Conservation (phyloP, 2,797 vertebrate species). For the Hydrocynus forskahlii region DNA sequence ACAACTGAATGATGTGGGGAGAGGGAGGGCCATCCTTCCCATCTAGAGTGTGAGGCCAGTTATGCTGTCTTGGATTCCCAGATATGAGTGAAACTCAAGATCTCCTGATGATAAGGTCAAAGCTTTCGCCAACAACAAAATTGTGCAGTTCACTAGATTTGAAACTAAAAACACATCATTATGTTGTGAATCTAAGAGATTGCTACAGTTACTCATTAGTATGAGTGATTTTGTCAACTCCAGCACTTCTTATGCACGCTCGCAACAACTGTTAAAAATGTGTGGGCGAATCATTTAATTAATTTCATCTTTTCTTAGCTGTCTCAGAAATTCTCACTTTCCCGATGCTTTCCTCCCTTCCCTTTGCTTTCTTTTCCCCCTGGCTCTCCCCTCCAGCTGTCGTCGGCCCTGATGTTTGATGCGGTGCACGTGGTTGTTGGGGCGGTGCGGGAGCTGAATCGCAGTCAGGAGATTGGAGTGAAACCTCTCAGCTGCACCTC, state of each 20-base stretch:
- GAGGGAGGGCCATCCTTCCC: too few relatives aligned
- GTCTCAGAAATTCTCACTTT: not conserved
- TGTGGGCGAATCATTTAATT: not conserved
- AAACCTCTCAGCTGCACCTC: conserved; percentile 90
- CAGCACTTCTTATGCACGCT: not conserved
- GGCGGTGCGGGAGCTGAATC: conserved; percentile 90
- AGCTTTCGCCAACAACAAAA: too few relatives aligned
- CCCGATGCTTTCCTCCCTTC: not conserved
- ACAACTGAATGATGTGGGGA: too few relatives aligned
- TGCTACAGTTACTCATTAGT: too few relatives aligned
- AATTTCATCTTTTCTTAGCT: not conserved
- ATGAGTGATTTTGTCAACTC: too few relatives aligned
- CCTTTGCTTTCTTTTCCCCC: not conserved
- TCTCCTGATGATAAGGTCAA: too few relatives aligned
- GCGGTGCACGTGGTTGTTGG: conserved; percentile 94
- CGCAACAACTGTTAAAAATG: not conserved
- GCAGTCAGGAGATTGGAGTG: conserved; percentile 93
- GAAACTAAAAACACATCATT: not conserved
- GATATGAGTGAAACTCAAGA: too few relatives aligned
- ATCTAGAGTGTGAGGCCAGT: too few relatives aligned
- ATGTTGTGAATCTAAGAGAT: not conserved
- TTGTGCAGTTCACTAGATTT: too few relatives aligned
- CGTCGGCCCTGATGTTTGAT: conserved; percentile 92
- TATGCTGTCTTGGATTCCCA: too few relatives aligned
- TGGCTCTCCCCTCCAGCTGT: conserved; percentile 69